phyloP scores from a whole-genome alignment of 2,113 vertebrate genomes.

The Dinomys branickii region DNA sequence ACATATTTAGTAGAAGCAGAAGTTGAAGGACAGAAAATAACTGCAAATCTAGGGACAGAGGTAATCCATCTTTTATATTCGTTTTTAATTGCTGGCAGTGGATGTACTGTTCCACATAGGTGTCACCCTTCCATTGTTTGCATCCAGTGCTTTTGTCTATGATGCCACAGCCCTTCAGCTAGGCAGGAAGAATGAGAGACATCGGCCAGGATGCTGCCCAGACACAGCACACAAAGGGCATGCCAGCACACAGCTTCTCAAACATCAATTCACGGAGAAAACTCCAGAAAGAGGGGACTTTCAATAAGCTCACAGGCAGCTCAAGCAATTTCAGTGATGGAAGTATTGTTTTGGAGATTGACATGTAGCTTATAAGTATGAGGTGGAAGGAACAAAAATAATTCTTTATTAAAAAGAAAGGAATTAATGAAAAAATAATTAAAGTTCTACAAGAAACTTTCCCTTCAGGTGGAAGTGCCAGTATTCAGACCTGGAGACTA shows the following conservation, averaged over 20 bases:
- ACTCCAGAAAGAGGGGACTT: constrained; percentile 32
- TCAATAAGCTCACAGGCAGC: constrained; percentile 58
- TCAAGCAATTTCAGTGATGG: constrained; percentile 56
- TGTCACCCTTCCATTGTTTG: neutral
- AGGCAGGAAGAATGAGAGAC: neutral
- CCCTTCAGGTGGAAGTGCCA: neutral
- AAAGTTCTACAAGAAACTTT: constrained; percentile 62
- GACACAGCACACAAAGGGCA: constrained; percentile 21
- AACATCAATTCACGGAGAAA: constrained; percentile 58
- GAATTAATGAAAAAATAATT: constrained; percentile 74
- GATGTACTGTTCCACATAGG: neutral
- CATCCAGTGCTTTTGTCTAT: neutral
- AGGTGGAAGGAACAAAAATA: constrained; percentile 47
- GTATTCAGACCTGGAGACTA: neutral
- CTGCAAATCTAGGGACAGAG: neutral
- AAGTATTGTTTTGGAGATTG: constrained; percentile 68
- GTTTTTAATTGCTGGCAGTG: neutral
- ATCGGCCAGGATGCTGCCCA: neutral
- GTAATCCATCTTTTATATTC: neutral
- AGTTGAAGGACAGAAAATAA: neutral
- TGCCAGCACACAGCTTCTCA: neutral
- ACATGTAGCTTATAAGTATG: constrained; percentile 63
- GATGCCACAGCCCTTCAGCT: constrained; percentile 2
- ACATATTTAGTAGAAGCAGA: neutral
- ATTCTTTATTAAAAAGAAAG: constrained; percentile 66